Conservation (phyloP, 2,797 vertebrate species). For the Sphenopsis melanotis region DNA sequence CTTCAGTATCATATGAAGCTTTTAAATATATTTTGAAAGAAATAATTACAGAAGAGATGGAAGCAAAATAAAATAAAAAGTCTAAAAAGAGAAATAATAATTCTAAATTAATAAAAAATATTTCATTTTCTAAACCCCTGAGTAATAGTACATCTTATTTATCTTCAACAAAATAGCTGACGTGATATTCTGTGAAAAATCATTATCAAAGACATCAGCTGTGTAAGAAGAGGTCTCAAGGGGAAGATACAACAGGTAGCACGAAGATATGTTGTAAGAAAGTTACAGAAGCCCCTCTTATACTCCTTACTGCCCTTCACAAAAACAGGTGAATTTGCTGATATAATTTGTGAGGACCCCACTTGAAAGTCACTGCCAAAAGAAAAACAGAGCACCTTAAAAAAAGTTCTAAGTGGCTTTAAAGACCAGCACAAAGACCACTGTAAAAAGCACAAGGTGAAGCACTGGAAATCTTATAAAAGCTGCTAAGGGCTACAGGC, state of each 20-base stretch:
- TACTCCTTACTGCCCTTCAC: background rate
- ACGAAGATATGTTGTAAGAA: background rate
- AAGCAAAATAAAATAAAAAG: background rate
- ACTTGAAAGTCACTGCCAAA: background rate
- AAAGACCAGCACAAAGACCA: background rate
- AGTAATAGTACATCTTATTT: background rate
- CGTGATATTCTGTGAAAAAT: background rate
- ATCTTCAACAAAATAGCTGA: background rate
- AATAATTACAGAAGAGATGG: background rate
- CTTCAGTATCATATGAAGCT: background rate
- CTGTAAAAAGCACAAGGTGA: background rate
- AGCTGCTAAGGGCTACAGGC: background rate
- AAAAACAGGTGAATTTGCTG: background rate
- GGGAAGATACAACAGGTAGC: background rate
- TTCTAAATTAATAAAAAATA: background rate
- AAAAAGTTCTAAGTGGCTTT: background rate
- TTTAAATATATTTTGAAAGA: background rate
- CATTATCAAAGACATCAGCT: background rate
- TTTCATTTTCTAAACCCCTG: background rate
- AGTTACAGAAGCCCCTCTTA: background rate
- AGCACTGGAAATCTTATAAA: background rate
- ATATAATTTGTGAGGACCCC: background rate
- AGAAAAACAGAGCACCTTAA: fast-evolving
- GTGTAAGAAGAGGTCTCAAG: background rate
- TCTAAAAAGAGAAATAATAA: background rate